Percentiles rank a stretch among this genome's conserved stretches.
phyloP scores from a whole-genome alignment of 2,797 vertebrate species.

The Trematocara caparti region DNA sequence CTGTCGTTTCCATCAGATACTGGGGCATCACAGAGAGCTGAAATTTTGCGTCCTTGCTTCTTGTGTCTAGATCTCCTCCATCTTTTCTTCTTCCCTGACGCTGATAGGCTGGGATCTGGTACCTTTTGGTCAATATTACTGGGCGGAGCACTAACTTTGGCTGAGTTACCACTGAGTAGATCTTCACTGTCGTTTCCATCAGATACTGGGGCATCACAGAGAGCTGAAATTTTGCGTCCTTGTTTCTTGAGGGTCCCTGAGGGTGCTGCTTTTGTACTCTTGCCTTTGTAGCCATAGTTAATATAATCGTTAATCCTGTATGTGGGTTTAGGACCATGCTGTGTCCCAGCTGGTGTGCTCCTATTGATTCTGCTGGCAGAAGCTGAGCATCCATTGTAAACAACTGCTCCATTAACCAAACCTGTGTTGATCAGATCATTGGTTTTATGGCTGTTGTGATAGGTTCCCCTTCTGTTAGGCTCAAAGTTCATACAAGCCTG shows the following conservation, averaged over 20 bases:
- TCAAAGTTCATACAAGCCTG: neutral
- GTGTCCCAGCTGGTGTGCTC: neutral
- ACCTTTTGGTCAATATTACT: neutral
- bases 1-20: neutral
- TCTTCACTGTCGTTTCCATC: neutral
- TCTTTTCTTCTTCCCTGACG: neutral
- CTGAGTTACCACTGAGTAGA: neutral
- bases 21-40: neutral
- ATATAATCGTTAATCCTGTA: constrained; percentile 11
- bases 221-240: neutral
- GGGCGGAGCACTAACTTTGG: neutral
- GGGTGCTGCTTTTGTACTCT: neutral
- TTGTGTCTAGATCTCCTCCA: neutral
- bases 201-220: neutral
- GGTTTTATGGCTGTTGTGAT: constrained; percentile 3
- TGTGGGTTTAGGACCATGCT: neutral
- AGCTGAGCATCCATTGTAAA: neutral
- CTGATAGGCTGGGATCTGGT: neutral
- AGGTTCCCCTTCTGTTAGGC: neutral
- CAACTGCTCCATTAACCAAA: constrained; percentile 5
- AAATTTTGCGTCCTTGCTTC: neutral
- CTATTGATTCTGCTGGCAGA: neutral
- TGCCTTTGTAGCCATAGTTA: neutral
- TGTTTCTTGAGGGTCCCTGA: neutral
- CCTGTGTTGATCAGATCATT: neutral